Evolutionary conservation across 2,113 vertebrate species (phyloP).

Genomic region (Taurulus bubalis): DNA sequence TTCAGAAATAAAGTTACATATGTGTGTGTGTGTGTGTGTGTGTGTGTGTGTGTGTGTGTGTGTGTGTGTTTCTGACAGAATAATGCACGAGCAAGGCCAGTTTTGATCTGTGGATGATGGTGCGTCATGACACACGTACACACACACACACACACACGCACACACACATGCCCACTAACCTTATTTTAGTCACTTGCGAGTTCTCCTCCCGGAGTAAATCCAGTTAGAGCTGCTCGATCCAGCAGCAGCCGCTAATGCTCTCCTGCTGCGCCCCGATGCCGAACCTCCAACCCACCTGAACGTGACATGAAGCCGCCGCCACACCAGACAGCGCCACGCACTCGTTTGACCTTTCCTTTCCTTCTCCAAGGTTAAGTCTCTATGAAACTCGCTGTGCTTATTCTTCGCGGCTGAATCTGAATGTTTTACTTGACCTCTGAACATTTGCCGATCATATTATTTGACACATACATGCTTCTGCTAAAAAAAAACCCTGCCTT

Average conservation of each 20-base stretch:
- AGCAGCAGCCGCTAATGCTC: conserved; percentile 64
- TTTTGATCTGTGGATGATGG: background rate
- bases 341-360: conserved; percentile 12
- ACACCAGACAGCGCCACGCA: background rate
- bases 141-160: conserved; percentile 19
- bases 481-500: background rate
- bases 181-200: conserved; percentile 61
- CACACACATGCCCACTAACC: conserved; percentile 62
- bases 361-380: background rate
- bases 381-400: background rate
- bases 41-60: conserved; percentile 4
- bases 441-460: background rate
- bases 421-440: background rate
- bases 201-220: conserved; percentile 68
- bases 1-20: background rate
- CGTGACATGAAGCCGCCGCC: background rate
- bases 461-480: background rate
- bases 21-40: background rate
- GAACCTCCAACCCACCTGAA: conserved; percentile 4
- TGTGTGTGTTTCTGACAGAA: background rate
- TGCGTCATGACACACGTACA: background rate
- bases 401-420: background rate
- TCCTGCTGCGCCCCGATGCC: conserved; percentile 51
- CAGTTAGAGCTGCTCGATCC: conserved; percentile 65
- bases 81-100: background rate